Evolutionary conservation across 2,888 invertebrate species (phyloP).

Genomic region (Neoascia interrupta): DNA sequence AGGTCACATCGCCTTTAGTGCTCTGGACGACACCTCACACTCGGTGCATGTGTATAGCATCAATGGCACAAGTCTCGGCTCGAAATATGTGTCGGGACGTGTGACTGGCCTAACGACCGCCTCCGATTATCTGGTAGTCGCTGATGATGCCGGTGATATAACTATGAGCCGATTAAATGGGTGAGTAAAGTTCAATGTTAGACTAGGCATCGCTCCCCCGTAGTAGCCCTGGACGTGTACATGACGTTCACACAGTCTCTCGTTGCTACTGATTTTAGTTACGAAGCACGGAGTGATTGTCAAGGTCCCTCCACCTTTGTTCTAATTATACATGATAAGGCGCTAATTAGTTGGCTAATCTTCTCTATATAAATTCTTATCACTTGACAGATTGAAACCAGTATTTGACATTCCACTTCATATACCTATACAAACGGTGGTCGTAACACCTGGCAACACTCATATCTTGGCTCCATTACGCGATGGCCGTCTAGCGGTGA

Average conservation of each 20-base stretch:
- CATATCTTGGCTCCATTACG: conserved; percentile 82
- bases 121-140: conserved; percentile 80
- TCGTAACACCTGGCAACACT: conserved; percentile 81
- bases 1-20: conserved; percentile 82
- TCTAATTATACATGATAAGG: conserved; percentile 47
- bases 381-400: conserved; percentile 78
- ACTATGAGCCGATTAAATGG: conserved; percentile 81
- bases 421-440: conserved; percentile 81
- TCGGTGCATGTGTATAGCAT: conserved; percentile 81
- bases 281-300: conserved; percentile 30
- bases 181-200: conserved; percentile 73
- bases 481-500: conserved; percentile 81
- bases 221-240: no score
- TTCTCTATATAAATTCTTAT: conserved; percentile 40
- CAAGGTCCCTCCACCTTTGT: conserved; percentile 46
- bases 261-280: conserved; percentile 4
- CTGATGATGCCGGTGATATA: conserved; percentile 81
- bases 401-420: conserved; percentile 81
- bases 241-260: conserved; percentile 1
- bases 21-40: conserved; percentile 80
- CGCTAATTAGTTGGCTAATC: conserved; percentile 40
- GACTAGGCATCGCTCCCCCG: neutral
- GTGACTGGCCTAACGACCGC: conserved; percentile 80
- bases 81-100: conserved; percentile 80
- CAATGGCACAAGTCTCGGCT: conserved; percentile 81